Percentiles rank a stretch among this genome's conserved stretches.
Evolutionary conservation across 1,140 invertebrate genomes (phyloP).

Genomic region (Sarcophaga bullata): DNA sequence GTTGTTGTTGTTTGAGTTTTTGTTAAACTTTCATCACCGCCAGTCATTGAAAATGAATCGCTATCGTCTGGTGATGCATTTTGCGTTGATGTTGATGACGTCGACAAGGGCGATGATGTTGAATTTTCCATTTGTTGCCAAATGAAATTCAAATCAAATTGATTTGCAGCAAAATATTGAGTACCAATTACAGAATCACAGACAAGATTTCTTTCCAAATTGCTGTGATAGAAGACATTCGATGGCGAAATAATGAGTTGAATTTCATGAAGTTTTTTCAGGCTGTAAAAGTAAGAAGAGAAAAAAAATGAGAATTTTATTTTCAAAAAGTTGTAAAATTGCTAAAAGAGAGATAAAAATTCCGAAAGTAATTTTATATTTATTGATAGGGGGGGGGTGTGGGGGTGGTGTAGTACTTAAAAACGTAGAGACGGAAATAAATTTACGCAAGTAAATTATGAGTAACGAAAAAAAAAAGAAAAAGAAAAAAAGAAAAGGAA

Average conservation of each 20-base stretch:
- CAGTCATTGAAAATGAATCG: constrained; percentile 9
- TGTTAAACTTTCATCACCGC: constrained; percentile 15
- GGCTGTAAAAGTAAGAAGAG: constrained; percentile 45
- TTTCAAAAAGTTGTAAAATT: too few species aligned
- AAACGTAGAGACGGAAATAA: too few species aligned
- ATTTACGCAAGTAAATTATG: too few species aligned
- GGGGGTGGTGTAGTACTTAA: too few species aligned
- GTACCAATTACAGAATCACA: constrained; percentile 62
- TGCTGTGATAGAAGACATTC: constrained; percentile 64
- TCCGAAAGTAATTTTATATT: too few species aligned
- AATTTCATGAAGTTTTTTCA: constrained; percentile 64
- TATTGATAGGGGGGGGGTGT: too few species aligned
- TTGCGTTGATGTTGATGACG: constrained; percentile 9
- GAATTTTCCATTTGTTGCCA: constrained; percentile 63
- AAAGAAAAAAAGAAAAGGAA: too few species aligned
- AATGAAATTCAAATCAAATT: constrained; percentile 64
- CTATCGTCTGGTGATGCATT: not conserved
- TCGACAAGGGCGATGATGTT: constrained; percentile 31
- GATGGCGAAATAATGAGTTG: constrained; percentile 56
- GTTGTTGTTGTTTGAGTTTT: not conserved
- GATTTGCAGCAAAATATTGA: constrained; percentile 60
- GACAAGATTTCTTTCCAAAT: constrained; percentile 59
- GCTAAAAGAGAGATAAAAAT: too few species aligned
- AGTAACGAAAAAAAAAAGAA: too few species aligned
- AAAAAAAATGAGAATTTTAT: not conserved